These are phyloP conservation scores for Coelinius sp. DNA, from an alignment of 2,888 invertebrate genomes.

Conservation along the genomic window DNA sequence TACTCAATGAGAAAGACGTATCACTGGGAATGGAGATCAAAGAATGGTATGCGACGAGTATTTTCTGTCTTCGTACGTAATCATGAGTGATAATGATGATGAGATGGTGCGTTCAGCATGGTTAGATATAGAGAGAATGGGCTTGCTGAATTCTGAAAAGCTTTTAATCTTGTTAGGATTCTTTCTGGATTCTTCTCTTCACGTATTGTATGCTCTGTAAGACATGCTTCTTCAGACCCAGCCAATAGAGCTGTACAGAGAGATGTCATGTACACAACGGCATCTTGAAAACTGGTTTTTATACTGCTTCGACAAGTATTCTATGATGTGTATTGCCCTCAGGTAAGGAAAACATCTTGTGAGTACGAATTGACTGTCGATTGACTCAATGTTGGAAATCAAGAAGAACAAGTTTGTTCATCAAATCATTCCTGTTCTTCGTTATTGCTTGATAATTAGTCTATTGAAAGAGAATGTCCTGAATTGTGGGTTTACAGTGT, in stretches of 20 bases:
- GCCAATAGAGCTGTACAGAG: not conserved
- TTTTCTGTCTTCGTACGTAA: not conserved
- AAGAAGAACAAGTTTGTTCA: slow-evolving; percentile 2
- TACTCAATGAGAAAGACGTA: slow-evolving; percentile 15
- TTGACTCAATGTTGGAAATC: slow-evolving; percentile 11
- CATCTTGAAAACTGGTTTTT: slow-evolving; percentile 14
- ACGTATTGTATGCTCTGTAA: not conserved
- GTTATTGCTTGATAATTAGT: not conserved
- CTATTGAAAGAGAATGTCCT: slow-evolving; percentile 79
- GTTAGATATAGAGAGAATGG: too few relatives aligned
- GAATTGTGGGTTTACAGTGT: slow-evolving; percentile 97
- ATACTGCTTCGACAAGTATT: slow-evolving; percentile 10
- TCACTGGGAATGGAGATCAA: slow-evolving; percentile 9
- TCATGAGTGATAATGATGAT: slow-evolving; percentile 24
- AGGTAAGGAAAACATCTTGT: not conserved
- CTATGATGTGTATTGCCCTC: slow-evolving; percentile 2
- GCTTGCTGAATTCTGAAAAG: not conserved
- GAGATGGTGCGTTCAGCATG: too few relatives aligned
- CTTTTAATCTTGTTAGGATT: not conserved
- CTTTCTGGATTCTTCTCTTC: not conserved
- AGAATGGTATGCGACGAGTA: not conserved
- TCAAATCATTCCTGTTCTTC: not conserved
- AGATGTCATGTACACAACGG: slow-evolving; percentile 11
- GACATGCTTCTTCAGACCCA: not conserved
- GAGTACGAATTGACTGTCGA: slow-evolving; percentile 11